Evolutionary conservation across 2,888 invertebrate species (phyloP).

Genomic region (Pachycephus smyrnensis): DNA sequence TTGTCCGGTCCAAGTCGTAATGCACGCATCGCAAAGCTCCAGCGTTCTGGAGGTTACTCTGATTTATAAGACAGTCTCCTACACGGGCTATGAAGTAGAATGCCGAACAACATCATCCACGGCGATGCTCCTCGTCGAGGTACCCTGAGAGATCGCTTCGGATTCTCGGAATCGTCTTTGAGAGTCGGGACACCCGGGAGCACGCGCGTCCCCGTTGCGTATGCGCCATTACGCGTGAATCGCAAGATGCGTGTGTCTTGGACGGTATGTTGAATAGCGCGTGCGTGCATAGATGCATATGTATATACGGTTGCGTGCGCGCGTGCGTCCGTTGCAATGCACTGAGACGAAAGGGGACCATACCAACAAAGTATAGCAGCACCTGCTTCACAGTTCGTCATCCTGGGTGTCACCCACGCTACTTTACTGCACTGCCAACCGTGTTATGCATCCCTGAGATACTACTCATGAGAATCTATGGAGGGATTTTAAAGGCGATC

Average conservation of each 20-base stretch:
- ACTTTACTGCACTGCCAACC: constrained; percentile 64
- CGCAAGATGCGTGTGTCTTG: constrained; percentile 39
- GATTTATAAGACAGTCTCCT: constrained; percentile 48
- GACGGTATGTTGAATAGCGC: constrained; percentile 15
- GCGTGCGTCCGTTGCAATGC: neutral
- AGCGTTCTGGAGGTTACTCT: constrained; percentile 43
- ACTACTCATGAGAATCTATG: constrained; percentile 52
- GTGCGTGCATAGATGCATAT: neutral
- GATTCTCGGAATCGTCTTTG: constrained; percentile 43
- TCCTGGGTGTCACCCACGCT: constrained; percentile 65
- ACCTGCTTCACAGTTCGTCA: constrained; percentile 66
- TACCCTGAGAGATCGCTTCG: constrained; percentile 34
- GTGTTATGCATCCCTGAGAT: constrained; percentile 63
- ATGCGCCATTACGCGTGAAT: constrained; percentile 49
- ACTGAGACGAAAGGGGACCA: constrained; percentile 6
- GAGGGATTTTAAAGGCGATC: constrained; percentile 60
- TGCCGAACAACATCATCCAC: constrained; percentile 34
- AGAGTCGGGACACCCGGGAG: constrained; percentile 24
- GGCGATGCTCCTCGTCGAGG: constrained; percentile 28
- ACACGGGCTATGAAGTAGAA: constrained; percentile 28
- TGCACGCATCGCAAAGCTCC: constrained; percentile 40
- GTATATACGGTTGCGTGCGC: neutral
- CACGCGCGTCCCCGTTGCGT: constrained; percentile 21
- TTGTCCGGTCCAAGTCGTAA: neutral
- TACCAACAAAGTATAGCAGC: constrained; percentile 45